Conservation (phyloP, 1,140 invertebrate species). For the Ooceraea biroi region DNA sequence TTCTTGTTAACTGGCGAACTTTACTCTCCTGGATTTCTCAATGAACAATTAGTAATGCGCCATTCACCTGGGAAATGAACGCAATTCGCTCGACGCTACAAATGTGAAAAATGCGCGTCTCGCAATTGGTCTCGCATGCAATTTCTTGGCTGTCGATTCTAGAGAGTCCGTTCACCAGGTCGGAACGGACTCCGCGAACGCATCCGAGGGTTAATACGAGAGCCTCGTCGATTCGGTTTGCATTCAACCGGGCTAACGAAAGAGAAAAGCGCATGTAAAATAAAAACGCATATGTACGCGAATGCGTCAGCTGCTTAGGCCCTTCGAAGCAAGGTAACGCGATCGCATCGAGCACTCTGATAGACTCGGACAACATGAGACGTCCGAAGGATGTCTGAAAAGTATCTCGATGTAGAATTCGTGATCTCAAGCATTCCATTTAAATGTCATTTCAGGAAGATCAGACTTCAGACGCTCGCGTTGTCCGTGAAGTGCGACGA, state of each 20-base stretch:
- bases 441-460: background rate
- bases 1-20: background rate
- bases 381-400: background rate
- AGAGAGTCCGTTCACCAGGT: background rate
- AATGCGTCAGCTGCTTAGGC: constrained; percentile 68
- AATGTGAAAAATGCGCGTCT: background rate
- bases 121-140: background rate
- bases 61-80: background rate
- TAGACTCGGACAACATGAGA: constrained; percentile 2
- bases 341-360: constrained; percentile 16
- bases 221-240: constrained; percentile 5
- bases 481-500: constrained; percentile 20
- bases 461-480: background rate
- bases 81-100: background rate
- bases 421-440: background rate
- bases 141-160: background rate
- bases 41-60: background rate
- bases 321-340: constrained; percentile 67
- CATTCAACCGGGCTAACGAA: background rate
- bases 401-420: background rate
- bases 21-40: background rate
- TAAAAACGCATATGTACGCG: constrained; percentile 49
- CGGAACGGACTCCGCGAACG: background rate
- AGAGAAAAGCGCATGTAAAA: constrained; percentile 48
- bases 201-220: constrained; percentile 49